Percentiles rank a stretch among this genome's conserved stretches.
Conservation (phyloP, 2,888 invertebrate genomes). For the Metallyticus violacea region DNA sequence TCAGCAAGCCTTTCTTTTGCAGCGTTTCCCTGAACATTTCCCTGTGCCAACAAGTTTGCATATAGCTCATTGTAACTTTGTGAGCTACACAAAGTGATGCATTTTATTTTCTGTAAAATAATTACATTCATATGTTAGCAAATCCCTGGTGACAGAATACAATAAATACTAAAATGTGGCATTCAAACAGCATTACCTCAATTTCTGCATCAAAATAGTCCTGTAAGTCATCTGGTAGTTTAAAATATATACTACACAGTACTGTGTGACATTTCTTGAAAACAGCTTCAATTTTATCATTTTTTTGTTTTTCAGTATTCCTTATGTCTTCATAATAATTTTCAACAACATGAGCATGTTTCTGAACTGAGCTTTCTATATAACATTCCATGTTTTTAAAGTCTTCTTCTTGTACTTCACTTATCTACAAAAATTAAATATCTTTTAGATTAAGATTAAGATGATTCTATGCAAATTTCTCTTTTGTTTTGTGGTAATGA, state of each 20-base stretch:
- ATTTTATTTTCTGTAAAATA: not conserved
- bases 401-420: not conserved
- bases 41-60: not conserved
- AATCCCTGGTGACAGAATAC: not conserved
- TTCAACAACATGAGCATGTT: not conserved
- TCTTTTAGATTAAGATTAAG: too few species aligned
- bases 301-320: not conserved
- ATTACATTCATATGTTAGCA: not conserved
- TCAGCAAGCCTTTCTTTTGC: not conserved
- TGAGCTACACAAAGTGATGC: not conserved
- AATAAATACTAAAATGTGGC: not conserved
- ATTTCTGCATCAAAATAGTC: not conserved
- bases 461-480: too few species aligned
- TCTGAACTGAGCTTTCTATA: not conserved
- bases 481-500: too few species aligned
- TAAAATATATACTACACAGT: not conserved
- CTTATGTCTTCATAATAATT: not conserved
- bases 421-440: not conserved
- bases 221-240: not conserved
- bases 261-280: not conserved
- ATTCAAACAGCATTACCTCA: not conserved
- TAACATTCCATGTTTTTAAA: not conserved
- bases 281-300: not conserved
- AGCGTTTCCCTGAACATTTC: not conserved
- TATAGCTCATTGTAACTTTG: not conserved